These are phyloP conservation scores for Cebus imitator DNA, from an alignment of 2,113 vertebrate species.

Conservation along the genomic window DNA sequence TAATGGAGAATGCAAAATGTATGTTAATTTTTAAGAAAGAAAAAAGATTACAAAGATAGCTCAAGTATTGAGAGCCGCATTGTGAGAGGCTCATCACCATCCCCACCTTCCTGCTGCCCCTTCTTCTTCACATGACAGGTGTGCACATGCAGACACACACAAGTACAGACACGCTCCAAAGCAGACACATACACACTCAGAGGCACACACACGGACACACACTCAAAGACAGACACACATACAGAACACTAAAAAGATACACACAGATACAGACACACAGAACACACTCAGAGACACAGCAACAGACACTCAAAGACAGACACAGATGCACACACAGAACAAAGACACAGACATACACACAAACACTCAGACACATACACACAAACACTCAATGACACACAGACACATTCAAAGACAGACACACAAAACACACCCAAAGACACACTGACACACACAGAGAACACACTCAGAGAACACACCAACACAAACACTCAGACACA, in stretches of 20 bases:
- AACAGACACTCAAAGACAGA: background rate
- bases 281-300: too few relatives aligned
- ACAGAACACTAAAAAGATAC: too few relatives aligned
- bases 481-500: too few relatives aligned
- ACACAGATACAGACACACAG: too few relatives aligned
- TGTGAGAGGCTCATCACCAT: background rate
- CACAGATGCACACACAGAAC: background rate
- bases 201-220: background rate
- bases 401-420: background rate
- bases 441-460: background rate
- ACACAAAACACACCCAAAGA: background rate
- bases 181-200: background rate
- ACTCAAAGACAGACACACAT: background rate
- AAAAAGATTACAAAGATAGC: background rate
- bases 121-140: background rate
- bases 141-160: background rate
- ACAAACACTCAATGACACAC: background rate
- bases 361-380: background rate
- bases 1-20: background rate
- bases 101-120: background rate
- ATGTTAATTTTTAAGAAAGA: background rate
- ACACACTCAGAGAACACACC: background rate
- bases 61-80: background rate
- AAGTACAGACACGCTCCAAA: too few relatives aligned
- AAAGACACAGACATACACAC: background rate